Evolutionary conservation across 2,797 vertebrate genomes (phyloP).

Genomic region (Odontamblyopus lacepedii): DNA sequence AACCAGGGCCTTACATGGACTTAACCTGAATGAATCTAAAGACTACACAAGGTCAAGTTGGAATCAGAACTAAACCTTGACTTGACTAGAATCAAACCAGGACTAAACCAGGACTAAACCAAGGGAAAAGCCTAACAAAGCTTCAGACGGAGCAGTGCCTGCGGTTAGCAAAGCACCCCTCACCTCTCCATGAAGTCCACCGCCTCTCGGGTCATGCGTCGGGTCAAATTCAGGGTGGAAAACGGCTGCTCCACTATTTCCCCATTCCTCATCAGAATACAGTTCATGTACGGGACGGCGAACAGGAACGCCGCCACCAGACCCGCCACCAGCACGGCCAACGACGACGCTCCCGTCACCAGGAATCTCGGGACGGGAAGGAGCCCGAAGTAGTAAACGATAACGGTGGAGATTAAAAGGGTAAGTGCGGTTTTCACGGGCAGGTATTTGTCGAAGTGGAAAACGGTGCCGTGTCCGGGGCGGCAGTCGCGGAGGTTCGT

Average conservation of each 20-base stretch:
- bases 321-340: background rate
- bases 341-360: conserved; percentile 29
- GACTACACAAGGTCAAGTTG: too few species aligned
- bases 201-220: conserved; percentile 82
- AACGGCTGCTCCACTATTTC: conserved; percentile 83
- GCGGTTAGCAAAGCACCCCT: background rate
- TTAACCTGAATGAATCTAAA: too few species aligned
- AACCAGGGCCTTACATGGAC: too few species aligned
- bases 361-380: conserved; percentile 41
- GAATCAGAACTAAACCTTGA: too few species aligned
- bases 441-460: conserved; percentile 49
- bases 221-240: conserved; percentile 81
- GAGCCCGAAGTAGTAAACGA: conserved; percentile 56
- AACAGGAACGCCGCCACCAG: conserved; percentile 60
- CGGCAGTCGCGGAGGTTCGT: conserved; percentile 90
- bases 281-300: conserved; percentile 82
- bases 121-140: too few species aligned
- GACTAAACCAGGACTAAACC: too few species aligned
- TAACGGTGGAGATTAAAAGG: conserved; percentile 44
- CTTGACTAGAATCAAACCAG: too few species aligned
- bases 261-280: conserved; percentile 83
- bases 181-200: conserved; percentile 81
- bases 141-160: too few species aligned
- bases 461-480: conserved; percentile 78
- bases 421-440: conserved; percentile 40